Base-by-base conservation (phyloP, 2,888 invertebrate species). In the Dasysyrphus albostriatus region DNA sequence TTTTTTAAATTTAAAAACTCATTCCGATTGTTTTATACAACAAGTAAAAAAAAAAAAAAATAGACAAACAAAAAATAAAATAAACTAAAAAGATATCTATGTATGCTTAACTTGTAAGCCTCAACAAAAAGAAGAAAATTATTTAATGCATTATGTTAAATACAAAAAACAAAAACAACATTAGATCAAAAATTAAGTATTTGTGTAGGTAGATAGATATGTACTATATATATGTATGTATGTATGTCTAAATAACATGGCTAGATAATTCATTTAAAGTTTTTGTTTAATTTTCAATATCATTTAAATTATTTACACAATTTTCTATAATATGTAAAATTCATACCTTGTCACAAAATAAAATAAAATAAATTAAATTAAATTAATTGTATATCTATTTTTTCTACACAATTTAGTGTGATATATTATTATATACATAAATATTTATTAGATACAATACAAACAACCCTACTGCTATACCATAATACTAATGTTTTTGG, bases 371-470 rank as follows among this genome's bases (percentile, higher is more conserved):
- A 34, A 51, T 12, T 4, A n/a, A 44, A 32, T 32, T 32, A n/a
- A 47, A 47, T 16, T 74, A 39, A 39, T 37, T 37, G 5, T 67
- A 34, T 14, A 24, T 67, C 67, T 67, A 67, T 67, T 72, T 37
- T 58, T 73, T 82, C 69, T 65, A 73, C 61, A 70, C 78, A 61
- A 75, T 76, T 84, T 80, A 76, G 84, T 80, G 80, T 84, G 80
- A 80, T 80, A 67, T 80, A 67, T 39, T 80, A 67, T 39, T 19
- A 19, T 59, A 39, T 59, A 37, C 12, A 37, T 24, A 39, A 54
- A 54, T 72, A 47, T 76, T 73, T 69, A 44, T 49, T 69, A 47
- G 58, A 67, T 37, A 65, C 34, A 63, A n/a, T 49, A 42, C 42
- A 63, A n/a, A 58, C 34, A 65, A 72, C 51, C 24, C 49, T 51